phyloP scores from a whole-genome alignment of 2,888 invertebrate species.

The Mallateleia sp. region DNA sequence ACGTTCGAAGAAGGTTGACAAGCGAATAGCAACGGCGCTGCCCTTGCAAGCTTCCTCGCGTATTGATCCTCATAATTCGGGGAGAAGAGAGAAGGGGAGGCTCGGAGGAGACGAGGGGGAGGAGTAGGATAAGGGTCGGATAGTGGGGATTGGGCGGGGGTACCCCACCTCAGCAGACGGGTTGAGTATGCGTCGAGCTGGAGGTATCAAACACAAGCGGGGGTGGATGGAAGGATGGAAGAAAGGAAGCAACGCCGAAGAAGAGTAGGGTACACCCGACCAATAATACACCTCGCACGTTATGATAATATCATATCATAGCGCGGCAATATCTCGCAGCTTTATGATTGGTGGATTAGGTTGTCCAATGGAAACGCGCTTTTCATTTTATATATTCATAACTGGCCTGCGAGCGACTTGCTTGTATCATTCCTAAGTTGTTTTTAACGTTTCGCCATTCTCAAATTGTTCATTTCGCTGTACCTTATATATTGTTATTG shows the following conservation, averaged over 20 bases:
- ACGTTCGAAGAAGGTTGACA: conserved; percentile 86
- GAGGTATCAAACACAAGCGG: conserved; percentile 78
- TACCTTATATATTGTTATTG: neutral
- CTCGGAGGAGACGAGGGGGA: conserved; percentile 76
- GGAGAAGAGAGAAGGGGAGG: conserved; percentile 80
- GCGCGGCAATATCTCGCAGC: conserved; percentile 85
- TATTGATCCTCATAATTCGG: conserved; percentile 90
- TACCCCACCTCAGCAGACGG: conserved; percentile 84
- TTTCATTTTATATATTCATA: conserved; percentile 81
- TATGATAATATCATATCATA: conserved; percentile 90
- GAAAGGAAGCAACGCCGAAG: conserved; percentile 84
- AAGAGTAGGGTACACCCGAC: conserved; percentile 87
- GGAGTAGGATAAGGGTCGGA: conserved; percentile 74
- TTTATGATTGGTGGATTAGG: conserved; percentile 87
- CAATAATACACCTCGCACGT: conserved; percentile 89
- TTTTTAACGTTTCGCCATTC: neutral
- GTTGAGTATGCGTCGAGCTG: conserved; percentile 85
- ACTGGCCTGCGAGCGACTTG: conserved; percentile 51
- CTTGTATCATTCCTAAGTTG: conserved; percentile 24
- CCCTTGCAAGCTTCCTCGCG: conserved; percentile 88
- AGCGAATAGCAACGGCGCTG: conserved; percentile 88
- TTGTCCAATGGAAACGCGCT: conserved; percentile 84
- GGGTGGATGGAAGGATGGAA: conserved; percentile 84
- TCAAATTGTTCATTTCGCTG: conserved; percentile 19
- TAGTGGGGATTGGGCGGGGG: conserved; percentile 80